Base-by-base conservation (phyloP, 1,140 invertebrate genomes). In the Diuraphis noxia region DNA sequence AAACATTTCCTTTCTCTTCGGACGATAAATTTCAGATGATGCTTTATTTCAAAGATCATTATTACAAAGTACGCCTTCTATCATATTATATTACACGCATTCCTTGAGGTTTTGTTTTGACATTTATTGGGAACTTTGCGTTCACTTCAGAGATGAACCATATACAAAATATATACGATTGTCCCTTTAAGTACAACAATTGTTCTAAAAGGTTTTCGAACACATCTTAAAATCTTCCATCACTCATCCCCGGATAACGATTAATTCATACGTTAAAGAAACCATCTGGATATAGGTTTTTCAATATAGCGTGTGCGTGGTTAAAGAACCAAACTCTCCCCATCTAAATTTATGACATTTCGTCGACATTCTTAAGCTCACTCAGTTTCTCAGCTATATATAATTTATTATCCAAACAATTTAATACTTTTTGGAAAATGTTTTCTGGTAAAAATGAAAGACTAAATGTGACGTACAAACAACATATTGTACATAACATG, bases 41-140 rank as follows among this genome's bases (percentile, higher is more conserved):
- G 38, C 30, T 88, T 88, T 88, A 2, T 63, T 19, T 88, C 30
- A 25, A 46, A 82, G n/a, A 6, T 17, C n/a, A 17, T 56, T 34
- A 34, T 85, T 85, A 85, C n/a, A n/a, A n/a, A 63, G 56, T n/a
- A n/a, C 43, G 82, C 25, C 84, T 25, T n/a, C 25, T n/a, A 17
- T 81, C 79, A 13, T 40, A 87, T 43, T 40, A 87, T 43, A n/a
- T 21, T 43, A 43, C 17, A 1, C n/a, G 5, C n/a, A 23, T 21
- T 49, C 2, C 30, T 84, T 19, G 23, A 25, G 40, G 25, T 84
- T 5, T 5, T 5, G 30, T 63, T 88, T 30, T 88, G 86, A 88
- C 86, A 88, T 88, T 88, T 88, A 88, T 88, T 88, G 40, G 49
- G 40, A 63, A 88, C 36, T 82, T 30, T 10, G 30, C 40, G 25